Evolutionary conservation across 2,797 vertebrate species (phyloP).

Genomic region (Pelochelys cantorii): DNA sequence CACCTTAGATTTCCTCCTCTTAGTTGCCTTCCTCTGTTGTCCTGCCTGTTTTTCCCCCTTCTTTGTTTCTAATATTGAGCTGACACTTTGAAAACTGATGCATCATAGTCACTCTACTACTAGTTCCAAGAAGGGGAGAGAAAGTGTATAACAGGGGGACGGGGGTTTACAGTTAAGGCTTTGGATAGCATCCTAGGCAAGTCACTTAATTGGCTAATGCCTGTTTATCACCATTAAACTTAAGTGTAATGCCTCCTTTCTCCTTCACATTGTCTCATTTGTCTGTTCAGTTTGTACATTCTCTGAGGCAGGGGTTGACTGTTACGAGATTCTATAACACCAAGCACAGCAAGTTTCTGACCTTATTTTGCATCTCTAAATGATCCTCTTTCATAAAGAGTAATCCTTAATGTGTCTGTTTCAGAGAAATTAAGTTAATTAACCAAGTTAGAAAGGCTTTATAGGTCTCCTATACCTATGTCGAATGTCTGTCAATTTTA

Average conservation of each 20-base stretch:
- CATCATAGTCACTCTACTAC: accelerated
- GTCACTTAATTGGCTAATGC: neutral
- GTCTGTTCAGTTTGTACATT: neutral
- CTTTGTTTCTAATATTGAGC: neutral
- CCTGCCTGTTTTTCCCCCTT: neutral
- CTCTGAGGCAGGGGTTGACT: neutral
- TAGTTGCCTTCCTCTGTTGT: accelerated
- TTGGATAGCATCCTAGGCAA: neutral
- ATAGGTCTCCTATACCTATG: constrained; percentile 29
- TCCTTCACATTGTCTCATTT: neutral
- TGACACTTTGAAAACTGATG: neutral
- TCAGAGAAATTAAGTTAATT: neutral
- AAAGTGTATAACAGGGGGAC: neutral
- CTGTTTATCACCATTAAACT: neutral
- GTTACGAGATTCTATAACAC: neutral
- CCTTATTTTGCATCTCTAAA: neutral
- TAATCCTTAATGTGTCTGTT: neutral
- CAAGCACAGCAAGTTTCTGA: neutral
- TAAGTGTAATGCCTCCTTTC: neutral
- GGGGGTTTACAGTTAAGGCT: neutral
- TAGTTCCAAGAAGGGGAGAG: neutral
- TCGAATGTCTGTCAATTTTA: constrained; percentile 5
- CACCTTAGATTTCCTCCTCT: accelerated
- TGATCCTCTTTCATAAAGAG: neutral
- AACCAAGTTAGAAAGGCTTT: neutral